Base-by-base conservation (phyloP, 2,113 vertebrate genomes). In the Hippocampus abdominalis region DNA sequence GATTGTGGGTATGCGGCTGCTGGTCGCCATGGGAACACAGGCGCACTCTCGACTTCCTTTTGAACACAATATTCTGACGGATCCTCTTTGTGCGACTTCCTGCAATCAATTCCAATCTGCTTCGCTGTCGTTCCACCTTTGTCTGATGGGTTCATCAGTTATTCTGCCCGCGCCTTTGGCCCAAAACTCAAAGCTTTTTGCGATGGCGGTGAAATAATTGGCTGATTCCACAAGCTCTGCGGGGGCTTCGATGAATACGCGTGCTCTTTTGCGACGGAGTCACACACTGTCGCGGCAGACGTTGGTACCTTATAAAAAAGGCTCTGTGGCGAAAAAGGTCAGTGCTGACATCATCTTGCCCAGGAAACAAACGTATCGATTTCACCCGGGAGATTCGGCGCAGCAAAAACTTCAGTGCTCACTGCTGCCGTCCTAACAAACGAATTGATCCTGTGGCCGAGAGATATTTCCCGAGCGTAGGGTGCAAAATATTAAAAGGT, bases 21-120 rank as follows among this genome's bases (percentile, higher is more conserved):
- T 13, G 15, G 86, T 87, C 64, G 76, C 68, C 87, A 84, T 81
- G 78, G 88, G 64, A 81, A 91, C 86, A 63, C 83, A 87, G 66
- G 81, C 64, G 73, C 64, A 75, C 68, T 69, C 68, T 64, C 3
- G 36, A 61, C 63, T 32, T 39, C 23, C 73, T 77, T 64, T 73
- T 84, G 57, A 68, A 87, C 85, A 83, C 82, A 83, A 91, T 89
- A 88, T 89, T 81, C 74, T 68, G 77, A 61, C 49, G 54, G 64
- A 74, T 66, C 40, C 72, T 86, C 81, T 72, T 83, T 66, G 75
- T 75, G 76, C 54, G 73, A 79, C 84, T 85, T 85, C 81, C 79
- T 64, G 74, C 71, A 85, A 89, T 90, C 80, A 82, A 70, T 91
- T 88, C 88, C 80, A 79, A 83, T 84, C 56, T 68, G 82, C 72